These are phyloP conservation scores for Mamestra brassicae DNA, from an alignment of 2,888 invertebrate genomes.

Conservation along the genomic window DNA sequence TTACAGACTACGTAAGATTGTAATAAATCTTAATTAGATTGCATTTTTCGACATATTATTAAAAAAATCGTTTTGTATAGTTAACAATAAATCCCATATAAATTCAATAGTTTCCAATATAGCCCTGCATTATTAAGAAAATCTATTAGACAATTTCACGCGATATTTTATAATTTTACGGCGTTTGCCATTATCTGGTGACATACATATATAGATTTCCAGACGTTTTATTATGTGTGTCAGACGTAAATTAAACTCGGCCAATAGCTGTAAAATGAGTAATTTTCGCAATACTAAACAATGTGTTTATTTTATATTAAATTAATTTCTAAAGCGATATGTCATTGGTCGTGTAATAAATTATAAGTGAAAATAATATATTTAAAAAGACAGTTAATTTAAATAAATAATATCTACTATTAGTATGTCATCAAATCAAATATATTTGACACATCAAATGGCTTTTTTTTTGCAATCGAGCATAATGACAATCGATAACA, in stretches of 20 bases:
- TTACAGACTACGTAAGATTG: too few species aligned
- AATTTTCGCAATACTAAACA: conserved; percentile 24
- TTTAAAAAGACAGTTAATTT: conserved; percentile 40
- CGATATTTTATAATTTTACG: too few species aligned
- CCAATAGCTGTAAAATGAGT: conserved; percentile 45
- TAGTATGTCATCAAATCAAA: conserved; percentile 1
- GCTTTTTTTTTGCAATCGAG: conserved; percentile 20
- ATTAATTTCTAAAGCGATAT: conserved; percentile 38
- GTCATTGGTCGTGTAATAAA: conserved; percentile 30
- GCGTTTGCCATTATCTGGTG: too few species aligned
- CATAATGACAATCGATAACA: neutral
- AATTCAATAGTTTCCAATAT: too few species aligned
- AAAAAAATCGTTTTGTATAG: too few species aligned
- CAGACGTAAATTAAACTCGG: conserved; percentile 37
- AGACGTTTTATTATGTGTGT: conserved; percentile 25
- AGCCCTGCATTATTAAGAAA: too few species aligned
- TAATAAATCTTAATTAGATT: too few species aligned
- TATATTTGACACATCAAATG: conserved; percentile 13
- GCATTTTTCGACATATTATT: too few species aligned
- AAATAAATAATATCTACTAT: conserved; percentile 29
- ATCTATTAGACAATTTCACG: too few species aligned
- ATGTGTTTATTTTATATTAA: conserved; percentile 21
- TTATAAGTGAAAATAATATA: conserved; percentile 38
- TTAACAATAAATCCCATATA: too few species aligned
- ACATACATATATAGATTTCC: neutral